These are phyloP conservation scores for Drosophila multiciliata DNA, from an alignment of 2,888 invertebrate genomes.

Conservation along the genomic window DNA sequence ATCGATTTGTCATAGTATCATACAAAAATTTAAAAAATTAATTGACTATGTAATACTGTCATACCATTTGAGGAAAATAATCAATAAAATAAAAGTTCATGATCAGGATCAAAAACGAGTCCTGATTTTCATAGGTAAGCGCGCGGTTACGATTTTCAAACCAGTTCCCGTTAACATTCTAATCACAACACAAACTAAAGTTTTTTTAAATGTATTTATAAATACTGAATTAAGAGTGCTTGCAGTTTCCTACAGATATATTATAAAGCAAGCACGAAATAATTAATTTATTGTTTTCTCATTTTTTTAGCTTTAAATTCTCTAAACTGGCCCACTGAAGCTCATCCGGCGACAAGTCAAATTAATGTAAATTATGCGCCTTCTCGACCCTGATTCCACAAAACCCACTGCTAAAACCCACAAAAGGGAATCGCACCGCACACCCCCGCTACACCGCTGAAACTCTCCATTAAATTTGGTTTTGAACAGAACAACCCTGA, in stretches of 20 bases:
- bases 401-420: constrained; percentile 32
- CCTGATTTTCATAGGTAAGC: neutral
- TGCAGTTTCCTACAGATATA: neutral
- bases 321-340: constrained; percentile 44
- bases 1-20: neutral
- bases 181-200: neutral
- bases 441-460: neutral
- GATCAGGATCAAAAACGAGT: neutral
- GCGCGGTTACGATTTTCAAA: neutral
- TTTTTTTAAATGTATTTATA: neutral
- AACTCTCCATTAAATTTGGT: constrained; percentile 31
- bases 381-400: constrained; percentile 2
- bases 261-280: neutral
- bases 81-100: neutral
- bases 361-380: constrained; percentile 60
- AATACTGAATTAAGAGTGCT: neutral
- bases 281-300: neutral
- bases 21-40: neutral
- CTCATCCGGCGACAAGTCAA: constrained; percentile 45
- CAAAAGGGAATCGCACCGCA: constrained; percentile 44
- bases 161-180: neutral
- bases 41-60: neutral
- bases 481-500: constrained; percentile 49
- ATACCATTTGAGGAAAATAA: neutral
- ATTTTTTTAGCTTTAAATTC: neutral